phyloP scores from a whole-genome alignment of 2,113 vertebrate species.

The Ageneiosus marmoratus region DNA sequence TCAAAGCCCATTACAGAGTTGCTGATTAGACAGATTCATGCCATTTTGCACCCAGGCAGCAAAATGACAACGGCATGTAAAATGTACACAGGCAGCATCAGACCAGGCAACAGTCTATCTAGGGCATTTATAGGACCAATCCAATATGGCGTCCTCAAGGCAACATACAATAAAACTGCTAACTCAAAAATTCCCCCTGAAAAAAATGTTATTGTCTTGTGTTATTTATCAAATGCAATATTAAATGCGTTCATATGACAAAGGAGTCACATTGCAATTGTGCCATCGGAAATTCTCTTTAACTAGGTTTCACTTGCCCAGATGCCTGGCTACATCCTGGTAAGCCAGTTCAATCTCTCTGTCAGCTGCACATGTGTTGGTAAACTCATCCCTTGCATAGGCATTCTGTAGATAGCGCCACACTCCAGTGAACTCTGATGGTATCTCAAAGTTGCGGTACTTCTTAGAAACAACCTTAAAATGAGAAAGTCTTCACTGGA shows the following conservation, averaged over 20 bases:
- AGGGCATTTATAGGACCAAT: conserved; percentile 35
- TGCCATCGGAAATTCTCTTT: neutral
- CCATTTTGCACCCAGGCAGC: conserved; percentile 28
- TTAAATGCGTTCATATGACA: neutral
- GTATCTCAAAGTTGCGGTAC: conserved; percentile 92
- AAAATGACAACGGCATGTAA: conserved; percentile 43
- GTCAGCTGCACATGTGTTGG: conserved; percentile 90
- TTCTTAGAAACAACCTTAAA: conserved; percentile 90
- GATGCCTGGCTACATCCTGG: conserved; percentile 86
- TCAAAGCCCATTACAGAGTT: conserved; percentile 43
- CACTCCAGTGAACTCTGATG: conserved; percentile 83
- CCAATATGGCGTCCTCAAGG: conserved; percentile 47
- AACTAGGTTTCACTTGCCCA: conserved; percentile 72
- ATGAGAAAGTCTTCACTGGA: conserved; percentile 33
- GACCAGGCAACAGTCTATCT: conserved; percentile 40
- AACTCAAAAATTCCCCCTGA: neutral
- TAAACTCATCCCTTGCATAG: conserved; percentile 88
- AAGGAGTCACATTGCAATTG: neutral
- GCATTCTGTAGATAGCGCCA: conserved; percentile 91
- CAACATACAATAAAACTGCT: conserved; percentile 25
- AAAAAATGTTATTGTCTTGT: neutral
- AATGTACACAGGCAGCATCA: conserved; percentile 42
- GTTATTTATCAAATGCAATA: conserved; percentile 12
- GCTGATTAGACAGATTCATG: conserved; percentile 36
- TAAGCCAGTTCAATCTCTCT: conserved; percentile 91